Conservation (phyloP, 2,888 invertebrate species). For the Ectemnius cavifrons region DNA sequence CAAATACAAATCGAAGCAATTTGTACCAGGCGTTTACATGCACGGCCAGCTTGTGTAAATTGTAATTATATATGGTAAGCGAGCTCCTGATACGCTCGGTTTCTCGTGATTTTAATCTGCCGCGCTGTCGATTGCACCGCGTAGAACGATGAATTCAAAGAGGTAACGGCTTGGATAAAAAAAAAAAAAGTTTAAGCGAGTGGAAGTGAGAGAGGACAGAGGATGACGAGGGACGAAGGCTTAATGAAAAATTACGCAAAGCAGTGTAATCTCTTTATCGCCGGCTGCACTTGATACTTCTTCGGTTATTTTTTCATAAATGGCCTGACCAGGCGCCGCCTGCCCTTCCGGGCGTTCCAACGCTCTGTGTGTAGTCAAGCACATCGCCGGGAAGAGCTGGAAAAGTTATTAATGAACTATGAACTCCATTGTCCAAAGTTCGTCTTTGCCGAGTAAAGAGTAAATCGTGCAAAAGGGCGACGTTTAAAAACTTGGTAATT, state of each 20-base stretch:
- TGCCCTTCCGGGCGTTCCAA: slow-evolving; percentile 11
- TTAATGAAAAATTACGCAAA: slow-evolving; percentile 51
- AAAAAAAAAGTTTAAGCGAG: neutral
- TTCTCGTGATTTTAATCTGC: too few species aligned
- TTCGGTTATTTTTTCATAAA: slow-evolving; percentile 38
- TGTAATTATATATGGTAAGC: too few species aligned
- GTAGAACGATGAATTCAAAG: too few species aligned
- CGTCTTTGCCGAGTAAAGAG: slow-evolving; percentile 31
- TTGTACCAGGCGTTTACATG: too few species aligned
- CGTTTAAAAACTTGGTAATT: slow-evolving; percentile 17
- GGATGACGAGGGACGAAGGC: slow-evolving; percentile 42
- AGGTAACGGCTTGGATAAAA: too few species aligned
- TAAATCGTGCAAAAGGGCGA: slow-evolving; percentile 16
- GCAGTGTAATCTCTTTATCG: slow-evolving; percentile 42
- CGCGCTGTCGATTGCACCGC: too few species aligned
- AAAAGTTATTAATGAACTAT: slow-evolving; percentile 28
- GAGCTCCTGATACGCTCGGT: too few species aligned
- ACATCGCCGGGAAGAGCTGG: neutral
- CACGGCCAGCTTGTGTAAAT: too few species aligned
- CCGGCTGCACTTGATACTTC: slow-evolving; percentile 25
- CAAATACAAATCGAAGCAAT: too few species aligned
- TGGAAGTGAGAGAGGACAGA: slow-evolving; percentile 18
- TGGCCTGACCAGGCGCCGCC: neutral
- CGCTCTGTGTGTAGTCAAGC: neutral
- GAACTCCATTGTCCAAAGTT: slow-evolving; percentile 20